These are phyloP conservation scores for Cataglyphis altisquamis DNA, from an alignment of 2,888 invertebrate genomes.

Conservation along the genomic window DNA sequence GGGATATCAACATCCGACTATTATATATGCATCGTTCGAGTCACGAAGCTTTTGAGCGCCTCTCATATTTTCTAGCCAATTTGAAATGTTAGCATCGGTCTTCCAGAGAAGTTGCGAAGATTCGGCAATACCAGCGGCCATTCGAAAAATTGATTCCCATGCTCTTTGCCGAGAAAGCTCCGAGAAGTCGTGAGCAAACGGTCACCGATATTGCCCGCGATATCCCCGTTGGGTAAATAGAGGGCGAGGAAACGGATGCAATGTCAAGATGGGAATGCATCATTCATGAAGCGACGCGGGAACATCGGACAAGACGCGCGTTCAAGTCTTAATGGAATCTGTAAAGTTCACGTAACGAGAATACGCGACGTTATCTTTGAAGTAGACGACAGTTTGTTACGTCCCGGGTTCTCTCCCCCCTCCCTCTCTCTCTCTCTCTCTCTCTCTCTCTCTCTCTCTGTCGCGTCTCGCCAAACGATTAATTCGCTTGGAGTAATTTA, in stretches of 20 bases:
- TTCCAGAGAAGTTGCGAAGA: background rate
- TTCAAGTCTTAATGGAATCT: slow-evolving; percentile 31
- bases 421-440: background rate
- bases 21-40: background rate
- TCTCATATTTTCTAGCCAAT: slow-evolving; percentile 27
- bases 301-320: slow-evolving; percentile 33
- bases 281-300: slow-evolving; percentile 52
- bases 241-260: slow-evolving; percentile 26
- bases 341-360: slow-evolving; percentile 39
- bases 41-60: background rate
- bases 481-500: slow-evolving; percentile 17
- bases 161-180: background rate
- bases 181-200: background rate
- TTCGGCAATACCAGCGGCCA: background rate
- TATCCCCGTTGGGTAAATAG: slow-evolving; percentile 31
- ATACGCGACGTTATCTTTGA: slow-evolving; percentile 34
- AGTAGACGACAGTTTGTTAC: slow-evolving; percentile 32
- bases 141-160: slow-evolving; percentile 41
- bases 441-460: too few relatives aligned
- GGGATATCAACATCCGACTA: background rate
- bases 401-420: background rate
- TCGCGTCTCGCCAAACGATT: slow-evolving; percentile 22
- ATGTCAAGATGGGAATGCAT: slow-evolving; percentile 50
- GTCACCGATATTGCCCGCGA: slow-evolving; percentile 35
- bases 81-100: slow-evolving; percentile 14